phyloP scores from a whole-genome alignment of 2,797 vertebrate species.

The Lacerta viridis region DNA sequence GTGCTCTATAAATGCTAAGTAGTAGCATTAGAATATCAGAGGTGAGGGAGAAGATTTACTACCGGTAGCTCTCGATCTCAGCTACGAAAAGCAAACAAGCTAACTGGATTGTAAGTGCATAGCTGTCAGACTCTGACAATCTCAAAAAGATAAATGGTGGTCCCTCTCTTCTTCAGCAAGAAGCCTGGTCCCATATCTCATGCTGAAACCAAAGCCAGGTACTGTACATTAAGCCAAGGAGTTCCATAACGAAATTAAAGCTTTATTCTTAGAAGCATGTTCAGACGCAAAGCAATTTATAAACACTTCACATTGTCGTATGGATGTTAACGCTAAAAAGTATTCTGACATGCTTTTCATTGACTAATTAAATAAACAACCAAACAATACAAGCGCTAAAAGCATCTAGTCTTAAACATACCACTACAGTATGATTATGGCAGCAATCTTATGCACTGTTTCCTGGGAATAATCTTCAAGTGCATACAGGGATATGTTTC shows the following conservation, averaged over 20 bases:
- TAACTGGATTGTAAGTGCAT: neutral
- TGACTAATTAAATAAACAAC: neutral
- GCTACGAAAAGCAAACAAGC: neutral
- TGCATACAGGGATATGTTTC: neutral
- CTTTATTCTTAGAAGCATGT: neutral
- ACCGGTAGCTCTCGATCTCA: neutral
- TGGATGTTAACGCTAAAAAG: neutral
- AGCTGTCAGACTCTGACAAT: neutral
- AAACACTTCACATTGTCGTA: neutral
- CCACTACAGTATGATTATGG: neutral
- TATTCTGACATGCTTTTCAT: neutral
- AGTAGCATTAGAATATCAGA: neutral
- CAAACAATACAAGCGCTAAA: neutral
- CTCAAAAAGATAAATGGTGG: neutral
- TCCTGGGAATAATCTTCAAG: neutral
- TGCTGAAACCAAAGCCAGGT: neutral
- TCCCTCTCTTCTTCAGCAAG: neutral
- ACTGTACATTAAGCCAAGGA: neutral
- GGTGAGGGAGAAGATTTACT: neutral
- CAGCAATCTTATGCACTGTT: neutral
- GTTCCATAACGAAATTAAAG: neutral
- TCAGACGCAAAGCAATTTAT: constrained; percentile 3
- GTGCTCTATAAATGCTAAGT: constrained; percentile 24
- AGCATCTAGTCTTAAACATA: neutral
- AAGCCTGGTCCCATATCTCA: neutral